Percentiles rank a stretch among this genome's conserved stretches.
Conservation (phyloP, 2,797 vertebrate genomes). For the Cyprinodon diabolis region DNA sequence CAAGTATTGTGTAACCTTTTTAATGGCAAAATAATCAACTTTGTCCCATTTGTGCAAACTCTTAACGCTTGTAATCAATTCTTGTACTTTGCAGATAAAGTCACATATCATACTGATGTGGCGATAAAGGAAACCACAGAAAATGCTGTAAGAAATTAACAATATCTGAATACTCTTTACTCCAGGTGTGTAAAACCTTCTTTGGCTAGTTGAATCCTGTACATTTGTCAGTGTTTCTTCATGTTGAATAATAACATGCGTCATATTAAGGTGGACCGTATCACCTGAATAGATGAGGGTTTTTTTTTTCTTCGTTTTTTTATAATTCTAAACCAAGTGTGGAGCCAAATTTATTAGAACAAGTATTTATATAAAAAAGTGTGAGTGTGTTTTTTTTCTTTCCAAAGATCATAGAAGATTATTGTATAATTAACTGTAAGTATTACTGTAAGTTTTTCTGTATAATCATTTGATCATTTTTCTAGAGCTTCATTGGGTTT, state of each 20-base stretch:
- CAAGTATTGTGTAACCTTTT: conserved; percentile 55
- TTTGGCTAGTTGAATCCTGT: conserved; percentile 54
- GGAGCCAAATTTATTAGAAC: conserved; percentile 73
- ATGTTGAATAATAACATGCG: conserved; percentile 54
- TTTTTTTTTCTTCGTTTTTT: conserved; percentile 49
- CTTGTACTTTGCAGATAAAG: conserved; percentile 45
- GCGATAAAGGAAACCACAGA: conserved; percentile 29
- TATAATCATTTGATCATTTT: conserved; percentile 73
- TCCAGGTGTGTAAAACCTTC: conserved; percentile 60
- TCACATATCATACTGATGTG: conserved; percentile 57
- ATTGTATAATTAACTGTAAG: conserved; percentile 74
- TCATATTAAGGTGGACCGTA: conserved; percentile 54
- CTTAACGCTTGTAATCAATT: conserved; percentile 2
- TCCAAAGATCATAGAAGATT: conserved; percentile 60
- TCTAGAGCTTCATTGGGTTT: conserved; percentile 62
- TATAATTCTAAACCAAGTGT: conserved; percentile 66
- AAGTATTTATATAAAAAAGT: conserved; percentile 72
- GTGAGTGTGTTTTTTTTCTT: conserved; percentile 51
- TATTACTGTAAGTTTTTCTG: conserved; percentile 78
- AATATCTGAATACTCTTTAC: conserved; percentile 35
- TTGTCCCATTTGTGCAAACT: conserved; percentile 28
- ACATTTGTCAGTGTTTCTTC: conserved; percentile 64
- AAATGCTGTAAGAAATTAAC: conserved; percentile 34
- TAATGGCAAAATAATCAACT: conserved; percentile 53
- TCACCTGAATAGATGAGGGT: conserved; percentile 57